Percentiles rank a stretch among this genome's conserved stretches.
Evolutionary conservation across 2,888 invertebrate species (phyloP).

Genomic region (Drosophila meridiana): DNA sequence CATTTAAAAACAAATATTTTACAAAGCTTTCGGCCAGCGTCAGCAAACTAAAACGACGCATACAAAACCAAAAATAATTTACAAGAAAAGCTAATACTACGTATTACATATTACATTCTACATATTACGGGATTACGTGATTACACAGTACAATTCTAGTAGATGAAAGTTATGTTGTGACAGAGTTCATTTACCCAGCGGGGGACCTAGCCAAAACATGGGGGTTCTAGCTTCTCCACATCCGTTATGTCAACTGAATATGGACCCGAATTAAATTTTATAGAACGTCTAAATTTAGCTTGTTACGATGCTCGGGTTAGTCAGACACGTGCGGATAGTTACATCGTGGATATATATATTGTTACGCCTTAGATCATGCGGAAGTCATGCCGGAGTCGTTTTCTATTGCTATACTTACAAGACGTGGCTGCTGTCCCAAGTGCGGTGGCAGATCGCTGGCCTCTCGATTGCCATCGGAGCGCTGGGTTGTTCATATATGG

Average conservation of each 20-base stretch:
- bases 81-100: conserved; percentile 27
- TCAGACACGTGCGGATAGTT: conserved; percentile 14
- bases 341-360: conserved; percentile 3
- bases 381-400: conserved; percentile 61
- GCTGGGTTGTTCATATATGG: conserved; percentile 57
- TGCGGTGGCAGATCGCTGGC: conserved; percentile 81
- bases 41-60: conserved; percentile 26
- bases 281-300: conserved; percentile 40
- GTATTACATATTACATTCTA: background rate
- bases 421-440: conserved; percentile 75
- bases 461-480: conserved; percentile 82
- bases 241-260: conserved; percentile 9
- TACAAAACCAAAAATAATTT: conserved; percentile 8
- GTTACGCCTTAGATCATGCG: conserved; percentile 58
- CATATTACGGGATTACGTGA: conserved; percentile 1
- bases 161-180: conserved; percentile 18
- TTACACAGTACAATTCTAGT: conserved; percentile 8
- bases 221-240: conserved; percentile 13
- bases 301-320: conserved; percentile 24
- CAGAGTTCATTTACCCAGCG: conserved; percentile 51
- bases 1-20: conserved; percentile 23
- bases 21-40: conserved; percentile 29
- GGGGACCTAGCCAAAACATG: conserved; percentile 30
- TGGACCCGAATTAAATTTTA: conserved; percentile 8
- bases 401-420: conserved; percentile 78